Evolutionary conservation across 2,797 vertebrate species (phyloP).

Genomic region (Glyptemys insculpta): DNA sequence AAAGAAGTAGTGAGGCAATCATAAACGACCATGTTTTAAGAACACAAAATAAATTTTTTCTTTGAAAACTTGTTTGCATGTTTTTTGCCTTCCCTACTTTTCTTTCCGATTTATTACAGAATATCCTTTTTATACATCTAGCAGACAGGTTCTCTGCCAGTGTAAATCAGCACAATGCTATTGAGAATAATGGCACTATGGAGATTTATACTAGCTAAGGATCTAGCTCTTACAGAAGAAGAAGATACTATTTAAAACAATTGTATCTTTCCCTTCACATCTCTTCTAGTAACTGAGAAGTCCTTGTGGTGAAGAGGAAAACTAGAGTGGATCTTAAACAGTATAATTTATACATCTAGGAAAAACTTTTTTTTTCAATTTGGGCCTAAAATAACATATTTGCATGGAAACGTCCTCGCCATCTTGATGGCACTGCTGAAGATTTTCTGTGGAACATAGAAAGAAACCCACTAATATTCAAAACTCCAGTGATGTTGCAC

Average conservation of each 20-base stretch:
- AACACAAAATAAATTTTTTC: neutral
- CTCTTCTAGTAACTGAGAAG: neutral
- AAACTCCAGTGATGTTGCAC: constrained; percentile 51
- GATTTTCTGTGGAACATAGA: neutral
- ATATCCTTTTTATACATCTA: neutral
- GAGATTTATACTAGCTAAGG: neutral
- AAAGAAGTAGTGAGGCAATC: neutral
- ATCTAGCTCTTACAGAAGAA: rapidly evolving
- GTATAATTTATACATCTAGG: neutral
- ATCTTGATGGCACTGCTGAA: constrained; percentile 6
- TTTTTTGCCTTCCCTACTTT: neutral
- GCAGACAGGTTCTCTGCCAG: neutral
- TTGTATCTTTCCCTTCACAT: neutral
- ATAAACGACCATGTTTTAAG: neutral
- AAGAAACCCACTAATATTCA: constrained; percentile 51
- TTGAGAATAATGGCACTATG: rapidly evolving
- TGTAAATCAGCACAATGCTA: neutral
- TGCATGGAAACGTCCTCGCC: neutral
- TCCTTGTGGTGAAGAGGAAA: neutral
- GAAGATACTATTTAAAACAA: too few species aligned
- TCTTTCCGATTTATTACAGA: neutral
- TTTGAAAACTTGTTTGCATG: neutral
- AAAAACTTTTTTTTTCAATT: neutral
- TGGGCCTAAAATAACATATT: constrained; percentile 12
- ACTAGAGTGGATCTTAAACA: neutral